These are phyloP conservation scores for Otis tarda DNA, from an alignment of 2,113 vertebrate species.

Conservation along the genomic window DNA sequence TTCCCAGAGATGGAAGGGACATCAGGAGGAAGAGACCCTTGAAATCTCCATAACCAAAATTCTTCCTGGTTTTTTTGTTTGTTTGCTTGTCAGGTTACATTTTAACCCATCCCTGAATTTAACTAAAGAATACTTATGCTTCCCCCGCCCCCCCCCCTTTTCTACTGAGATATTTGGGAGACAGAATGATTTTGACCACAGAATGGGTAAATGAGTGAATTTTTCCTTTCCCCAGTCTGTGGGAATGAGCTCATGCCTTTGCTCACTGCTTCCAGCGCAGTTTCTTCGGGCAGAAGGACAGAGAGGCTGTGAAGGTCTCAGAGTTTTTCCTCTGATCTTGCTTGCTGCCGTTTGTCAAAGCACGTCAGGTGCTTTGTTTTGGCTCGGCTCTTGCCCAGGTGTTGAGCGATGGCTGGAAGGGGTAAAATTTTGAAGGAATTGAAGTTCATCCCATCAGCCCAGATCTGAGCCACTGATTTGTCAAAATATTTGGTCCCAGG, in stretches of 20 bases:
- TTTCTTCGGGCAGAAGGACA: background rate
- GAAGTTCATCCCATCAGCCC: background rate
- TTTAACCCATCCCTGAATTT: background rate
- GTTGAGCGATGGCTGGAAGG: background rate
- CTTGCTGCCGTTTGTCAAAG: background rate
- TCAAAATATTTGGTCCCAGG: background rate
- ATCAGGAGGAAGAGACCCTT: background rate
- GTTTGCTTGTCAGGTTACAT: background rate
- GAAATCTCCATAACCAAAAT: background rate
- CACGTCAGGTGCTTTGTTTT: background rate
- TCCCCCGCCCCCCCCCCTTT: background rate
- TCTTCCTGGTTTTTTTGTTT: background rate
- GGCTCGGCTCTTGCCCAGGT: background rate
- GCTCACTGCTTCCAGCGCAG: background rate
- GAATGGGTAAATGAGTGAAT: background rate
- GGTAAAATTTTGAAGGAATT: background rate
- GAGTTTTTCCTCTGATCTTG: background rate
- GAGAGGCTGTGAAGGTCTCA: background rate
- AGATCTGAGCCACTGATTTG: background rate
- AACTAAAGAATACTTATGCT: background rate
- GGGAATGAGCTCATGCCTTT: background rate
- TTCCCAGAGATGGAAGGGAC: background rate
- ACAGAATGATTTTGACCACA: background rate
- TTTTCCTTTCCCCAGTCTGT: background rate
- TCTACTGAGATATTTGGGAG: background rate